Evolutionary conservation across 2,797 vertebrate species (phyloP), one percentile per base, ranked within the genome.

Genomic region (Holocentrus rufus): DNA sequence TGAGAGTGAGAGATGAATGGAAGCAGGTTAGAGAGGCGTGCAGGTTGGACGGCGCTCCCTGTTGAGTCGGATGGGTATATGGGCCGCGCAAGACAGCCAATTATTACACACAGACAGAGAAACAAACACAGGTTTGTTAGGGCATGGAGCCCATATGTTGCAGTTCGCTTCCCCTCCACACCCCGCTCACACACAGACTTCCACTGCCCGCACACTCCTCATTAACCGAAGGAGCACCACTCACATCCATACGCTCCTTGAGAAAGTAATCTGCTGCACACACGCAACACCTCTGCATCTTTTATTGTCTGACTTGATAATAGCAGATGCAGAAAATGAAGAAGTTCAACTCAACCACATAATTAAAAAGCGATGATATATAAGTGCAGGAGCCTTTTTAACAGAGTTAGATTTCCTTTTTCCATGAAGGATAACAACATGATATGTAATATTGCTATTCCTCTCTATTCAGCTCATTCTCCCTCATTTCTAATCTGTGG

Each of bases 101-200:
- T 89, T 82, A 85, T 67, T 56, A 31, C 54, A 76, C 54, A 62
- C 63, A 57, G 47, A 77, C 68, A 47, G 54, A 62, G 36, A 18
- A 50, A 36, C 63, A 68, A 69, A 69, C 66, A 34, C 49, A 13
- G 44, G 57, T 74, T 78, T 39, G 72, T 86, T 58, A 55, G 71
- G 49, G 49, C 42, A 20, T 6, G 25, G 69, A 79, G 80, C 69
- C 67, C 68, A 56, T 20, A 57, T 61, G 77, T 80, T 88, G 36
- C 73, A 70, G 72, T 74, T 84, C 70, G 81, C 9, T 39, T 66
- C 56, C 25, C 74, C 60, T 27, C 7, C 36, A 13, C 34, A 54
- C 67, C 44, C 54, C 31, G 62, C 59, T 49, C 39, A 55, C 60
- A 54, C 56, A 42, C 49, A 42, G 18, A 14, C 46, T 14, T 14